A percentile compares a stretch with the other conserved stretches of the same genome.
Evolutionary conservation across 2,113 vertebrate species (phyloP).

Genomic region (Anthoscopus minutus): DNA sequence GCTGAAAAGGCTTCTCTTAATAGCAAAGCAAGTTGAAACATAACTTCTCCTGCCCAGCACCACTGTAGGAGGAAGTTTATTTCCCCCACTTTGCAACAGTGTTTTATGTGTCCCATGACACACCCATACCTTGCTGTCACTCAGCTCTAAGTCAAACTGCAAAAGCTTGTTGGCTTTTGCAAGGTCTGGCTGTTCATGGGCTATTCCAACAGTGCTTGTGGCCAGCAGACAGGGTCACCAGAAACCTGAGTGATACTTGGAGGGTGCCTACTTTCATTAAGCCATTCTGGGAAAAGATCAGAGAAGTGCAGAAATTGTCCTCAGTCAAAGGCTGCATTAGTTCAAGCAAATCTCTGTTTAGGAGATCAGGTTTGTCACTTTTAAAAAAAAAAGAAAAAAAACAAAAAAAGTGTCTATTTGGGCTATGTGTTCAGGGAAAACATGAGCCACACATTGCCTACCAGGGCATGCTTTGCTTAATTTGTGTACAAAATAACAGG

Average conservation of each 20-base stretch:
- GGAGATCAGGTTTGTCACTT: neutral
- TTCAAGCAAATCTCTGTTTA: neutral
- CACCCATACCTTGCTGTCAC: neutral
- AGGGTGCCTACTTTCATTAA: neutral
- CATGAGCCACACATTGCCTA: neutral
- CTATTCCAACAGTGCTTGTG: neutral
- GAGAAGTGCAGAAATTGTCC: neutral
- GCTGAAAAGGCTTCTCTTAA: neutral
- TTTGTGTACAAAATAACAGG: neutral
- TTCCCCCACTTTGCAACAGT: neutral
- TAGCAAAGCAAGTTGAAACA: neutral
- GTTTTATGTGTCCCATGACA: neutral
- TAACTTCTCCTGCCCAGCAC: neutral
- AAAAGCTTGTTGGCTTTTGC: rapidly evolving
- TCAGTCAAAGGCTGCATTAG: neutral
- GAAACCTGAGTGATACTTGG: neutral
- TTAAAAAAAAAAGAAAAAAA: neutral
- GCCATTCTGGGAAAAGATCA: neutral
- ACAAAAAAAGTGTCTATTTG: neutral
- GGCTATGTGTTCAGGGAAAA: neutral
- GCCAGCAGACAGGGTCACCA: neutral
- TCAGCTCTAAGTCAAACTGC: neutral
- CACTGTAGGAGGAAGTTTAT: neutral
- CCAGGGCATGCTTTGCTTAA: neutral
- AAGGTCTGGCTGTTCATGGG: rapidly evolving